Conservation (phyloP, 2,113 vertebrate genomes). For the Genyomyrus donnyi region DNA sequence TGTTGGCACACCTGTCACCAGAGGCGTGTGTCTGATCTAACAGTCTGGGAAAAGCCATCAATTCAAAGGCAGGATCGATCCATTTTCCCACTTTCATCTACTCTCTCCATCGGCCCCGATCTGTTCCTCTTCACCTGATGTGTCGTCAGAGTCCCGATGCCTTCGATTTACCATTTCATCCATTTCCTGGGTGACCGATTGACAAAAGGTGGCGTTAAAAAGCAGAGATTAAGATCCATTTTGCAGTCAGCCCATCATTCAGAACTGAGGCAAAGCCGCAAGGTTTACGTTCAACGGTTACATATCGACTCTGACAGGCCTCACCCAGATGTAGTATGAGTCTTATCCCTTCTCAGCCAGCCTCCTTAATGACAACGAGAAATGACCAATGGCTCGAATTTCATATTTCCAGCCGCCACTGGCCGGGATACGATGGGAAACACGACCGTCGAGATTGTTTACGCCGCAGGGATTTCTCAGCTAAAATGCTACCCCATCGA, state of each 20-base stretch:
- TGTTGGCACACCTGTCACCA: not conserved
- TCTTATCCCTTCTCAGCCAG: not conserved
- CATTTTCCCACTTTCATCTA: not conserved
- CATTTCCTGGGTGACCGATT: not conserved
- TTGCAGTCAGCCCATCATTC: not conserved
- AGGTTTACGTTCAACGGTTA: not conserved
- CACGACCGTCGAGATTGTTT: not conserved
- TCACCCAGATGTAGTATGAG: not conserved
- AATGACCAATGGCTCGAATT: not conserved
- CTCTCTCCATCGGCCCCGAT: not conserved
- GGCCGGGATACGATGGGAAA: not conserved
- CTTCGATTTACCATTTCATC: not conserved
- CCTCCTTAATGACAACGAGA: not conserved
- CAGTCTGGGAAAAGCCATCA: not conserved
- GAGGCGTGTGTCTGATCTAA: slow-evolving; percentile 4
- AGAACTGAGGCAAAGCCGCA: not conserved
- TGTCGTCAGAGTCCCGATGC: not conserved
- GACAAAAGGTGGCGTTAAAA: not conserved
- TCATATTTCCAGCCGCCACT: slow-evolving; percentile 5
- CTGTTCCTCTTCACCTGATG: not conserved
- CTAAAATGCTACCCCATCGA: not conserved
- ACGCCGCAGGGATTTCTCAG: not conserved
- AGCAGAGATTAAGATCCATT: not conserved
- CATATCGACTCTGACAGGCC: not conserved
- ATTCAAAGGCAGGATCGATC: not conserved